Conservation (phyloP, 2,797 vertebrate genomes). For the Argyrosomus regius region DNA sequence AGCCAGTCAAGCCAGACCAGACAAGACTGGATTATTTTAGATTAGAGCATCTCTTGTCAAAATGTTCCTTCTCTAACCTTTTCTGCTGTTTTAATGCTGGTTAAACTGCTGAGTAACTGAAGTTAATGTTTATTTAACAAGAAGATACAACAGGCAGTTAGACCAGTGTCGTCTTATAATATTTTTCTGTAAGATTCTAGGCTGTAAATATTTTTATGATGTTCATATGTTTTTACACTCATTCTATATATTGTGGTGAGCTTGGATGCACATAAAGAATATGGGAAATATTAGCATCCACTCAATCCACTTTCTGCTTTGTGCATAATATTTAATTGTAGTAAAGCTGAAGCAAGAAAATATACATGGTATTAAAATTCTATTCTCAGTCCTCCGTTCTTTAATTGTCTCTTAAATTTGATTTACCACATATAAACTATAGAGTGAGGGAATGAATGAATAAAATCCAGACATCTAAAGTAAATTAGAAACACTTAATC, state of each 20-base stretch:
- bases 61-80: background rate
- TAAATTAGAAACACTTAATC: conserved; percentile 28
- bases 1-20: background rate
- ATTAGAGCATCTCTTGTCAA: background rate
- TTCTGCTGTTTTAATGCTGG: background rate
- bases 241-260: background rate
- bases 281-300: background rate
- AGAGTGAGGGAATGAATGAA: background rate
- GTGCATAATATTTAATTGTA: background rate
- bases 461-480: background rate
- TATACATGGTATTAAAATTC: background rate
- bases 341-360: background rate
- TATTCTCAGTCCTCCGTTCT: background rate
- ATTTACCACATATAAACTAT: background rate
- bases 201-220: background rate
- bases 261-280: background rate
- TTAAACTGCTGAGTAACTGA: background rate
- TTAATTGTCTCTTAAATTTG: background rate
- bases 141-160: background rate
- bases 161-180: background rate
- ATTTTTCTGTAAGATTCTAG: background rate
- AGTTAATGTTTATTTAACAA: background rate
- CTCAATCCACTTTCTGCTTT: background rate
- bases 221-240: background rate
- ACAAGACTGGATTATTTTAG: conserved; percentile 19